These are phyloP conservation scores for Salvelinus namaycush DNA, from an alignment of 2,113 vertebrate genomes.

Conservation along the genomic window DNA sequence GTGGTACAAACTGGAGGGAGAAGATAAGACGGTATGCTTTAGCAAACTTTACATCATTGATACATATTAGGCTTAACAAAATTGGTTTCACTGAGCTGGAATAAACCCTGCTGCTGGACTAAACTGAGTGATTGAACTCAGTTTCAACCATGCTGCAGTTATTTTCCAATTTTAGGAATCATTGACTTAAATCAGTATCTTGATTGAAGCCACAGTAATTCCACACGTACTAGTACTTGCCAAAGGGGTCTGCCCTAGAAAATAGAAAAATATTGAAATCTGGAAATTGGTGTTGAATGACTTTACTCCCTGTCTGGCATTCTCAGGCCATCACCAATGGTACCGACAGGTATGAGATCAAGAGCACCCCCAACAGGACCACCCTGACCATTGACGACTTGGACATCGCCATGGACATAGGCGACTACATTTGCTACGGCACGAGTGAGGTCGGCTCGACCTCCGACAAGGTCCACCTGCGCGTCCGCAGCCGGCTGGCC, in stretches of 20 bases:
- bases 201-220: neutral
- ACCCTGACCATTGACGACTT: slow-evolving; percentile 73
- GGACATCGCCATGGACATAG: slow-evolving; percentile 71
- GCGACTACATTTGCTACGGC: slow-evolving; percentile 79
- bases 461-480: slow-evolving; percentile 65
- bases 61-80: neutral
- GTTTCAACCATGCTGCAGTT: neutral
- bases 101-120: neutral
- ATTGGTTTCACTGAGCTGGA: neutral
- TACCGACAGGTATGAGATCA: slow-evolving; percentile 75
- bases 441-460: slow-evolving; percentile 42
- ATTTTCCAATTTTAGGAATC: neutral
- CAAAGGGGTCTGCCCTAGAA: neutral
- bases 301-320: no score
- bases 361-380: slow-evolving; percentile 66
- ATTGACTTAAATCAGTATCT: neutral
- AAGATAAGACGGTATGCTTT: slow-evolving; percentile 2
- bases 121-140: neutral
- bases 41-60: neutral
- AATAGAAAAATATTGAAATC: neutral
- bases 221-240: no score
- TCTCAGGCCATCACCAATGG: slow-evolving; percentile 65
- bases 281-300: neutral
- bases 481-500: slow-evolving; percentile 87
- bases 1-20: slow-evolving; percentile 52